Conservation (phyloP, 2,113 vertebrate species). For the Peromyscus maniculatus region DNA sequence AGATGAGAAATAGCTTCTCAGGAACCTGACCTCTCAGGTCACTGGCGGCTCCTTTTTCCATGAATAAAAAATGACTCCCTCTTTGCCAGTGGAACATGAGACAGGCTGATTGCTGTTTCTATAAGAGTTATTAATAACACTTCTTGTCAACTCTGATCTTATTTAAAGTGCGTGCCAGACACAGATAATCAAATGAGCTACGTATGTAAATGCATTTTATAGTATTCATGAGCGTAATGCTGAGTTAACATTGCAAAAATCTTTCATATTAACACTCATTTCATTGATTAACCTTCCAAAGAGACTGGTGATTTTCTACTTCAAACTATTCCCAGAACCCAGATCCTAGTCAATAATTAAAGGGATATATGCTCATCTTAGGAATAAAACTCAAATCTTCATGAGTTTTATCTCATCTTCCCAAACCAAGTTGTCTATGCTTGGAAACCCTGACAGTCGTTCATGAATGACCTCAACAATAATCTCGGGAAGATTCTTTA, state of each 20-base stretch:
- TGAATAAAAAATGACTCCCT: slow-evolving; percentile 70
- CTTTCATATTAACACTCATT: slow-evolving; percentile 53
- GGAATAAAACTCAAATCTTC: slow-evolving; percentile 42
- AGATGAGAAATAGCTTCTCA: background rate
- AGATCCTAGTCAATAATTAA: slow-evolving; percentile 56
- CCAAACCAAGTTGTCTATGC: slow-evolving; percentile 7
- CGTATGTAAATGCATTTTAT: slow-evolving; percentile 51
- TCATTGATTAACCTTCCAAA: slow-evolving; percentile 60
- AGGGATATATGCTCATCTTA: slow-evolving; percentile 26
- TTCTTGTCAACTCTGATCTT: slow-evolving; percentile 53
- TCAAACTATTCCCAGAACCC: slow-evolving; percentile 8
- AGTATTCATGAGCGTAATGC: slow-evolving; percentile 11
- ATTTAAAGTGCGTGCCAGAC: slow-evolving; percentile 63
- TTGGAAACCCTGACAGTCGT: background rate
- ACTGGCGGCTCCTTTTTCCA: slow-evolving; percentile 46
- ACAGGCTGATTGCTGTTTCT: slow-evolving; percentile 19
- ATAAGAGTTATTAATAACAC: slow-evolving; percentile 63
- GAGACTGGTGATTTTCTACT: slow-evolving; percentile 49
- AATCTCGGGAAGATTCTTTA: background rate
- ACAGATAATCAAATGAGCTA: slow-evolving; percentile 55
- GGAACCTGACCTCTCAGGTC: slow-evolving; percentile 27
- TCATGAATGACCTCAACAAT: background rate
- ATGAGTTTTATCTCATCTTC: background rate
- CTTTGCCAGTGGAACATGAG: slow-evolving; percentile 51
- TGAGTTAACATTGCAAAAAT: slow-evolving; percentile 49